These are phyloP conservation scores for Ennomos fuscantarius DNA, from an alignment of 2,888 invertebrate species.

Conservation along the genomic window DNA sequence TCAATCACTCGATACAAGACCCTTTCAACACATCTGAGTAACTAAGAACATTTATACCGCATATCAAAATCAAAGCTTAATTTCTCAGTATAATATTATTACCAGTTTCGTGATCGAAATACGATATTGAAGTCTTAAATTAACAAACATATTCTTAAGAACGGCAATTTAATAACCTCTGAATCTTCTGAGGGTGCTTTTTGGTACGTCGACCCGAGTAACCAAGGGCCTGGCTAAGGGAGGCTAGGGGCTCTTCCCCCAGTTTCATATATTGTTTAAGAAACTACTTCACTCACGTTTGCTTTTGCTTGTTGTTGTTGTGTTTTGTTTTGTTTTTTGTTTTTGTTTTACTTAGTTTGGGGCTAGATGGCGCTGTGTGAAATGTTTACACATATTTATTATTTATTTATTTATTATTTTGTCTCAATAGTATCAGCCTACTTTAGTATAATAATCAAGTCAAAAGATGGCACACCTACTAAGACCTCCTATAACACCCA, in stretches of 20 bases:
- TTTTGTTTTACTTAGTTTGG: too few species aligned
- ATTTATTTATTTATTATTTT: too few species aligned
- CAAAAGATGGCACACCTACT: too few species aligned
- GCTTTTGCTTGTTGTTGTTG: too few species aligned
- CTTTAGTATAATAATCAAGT: too few species aligned
- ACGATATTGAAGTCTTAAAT: conserved; percentile 13
- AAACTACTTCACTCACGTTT: too few species aligned
- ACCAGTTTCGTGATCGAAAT: not conserved
- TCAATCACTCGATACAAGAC: too few species aligned
- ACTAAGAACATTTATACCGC: not conserved
- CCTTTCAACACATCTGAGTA: not conserved
- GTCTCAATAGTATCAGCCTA: too few species aligned
- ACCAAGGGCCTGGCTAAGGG: not conserved
- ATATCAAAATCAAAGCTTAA: conserved; percentile 1
- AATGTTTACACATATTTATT: too few species aligned
- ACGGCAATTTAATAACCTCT: conserved; percentile 10
- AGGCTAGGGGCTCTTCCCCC: not conserved
- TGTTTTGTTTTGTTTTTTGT: too few species aligned
- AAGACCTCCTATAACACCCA: too few species aligned
- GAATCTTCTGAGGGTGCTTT: not conserved
- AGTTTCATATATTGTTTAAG: not conserved
- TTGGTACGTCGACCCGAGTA: conserved; percentile 12
- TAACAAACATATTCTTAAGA: conserved; percentile 3
- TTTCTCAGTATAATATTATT: not conserved
- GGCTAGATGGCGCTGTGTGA: too few species aligned